These are phyloP conservation scores for Heterotilapia buettikoferi DNA, from an alignment of 2,113 vertebrate species.

Conservation along the genomic window DNA sequence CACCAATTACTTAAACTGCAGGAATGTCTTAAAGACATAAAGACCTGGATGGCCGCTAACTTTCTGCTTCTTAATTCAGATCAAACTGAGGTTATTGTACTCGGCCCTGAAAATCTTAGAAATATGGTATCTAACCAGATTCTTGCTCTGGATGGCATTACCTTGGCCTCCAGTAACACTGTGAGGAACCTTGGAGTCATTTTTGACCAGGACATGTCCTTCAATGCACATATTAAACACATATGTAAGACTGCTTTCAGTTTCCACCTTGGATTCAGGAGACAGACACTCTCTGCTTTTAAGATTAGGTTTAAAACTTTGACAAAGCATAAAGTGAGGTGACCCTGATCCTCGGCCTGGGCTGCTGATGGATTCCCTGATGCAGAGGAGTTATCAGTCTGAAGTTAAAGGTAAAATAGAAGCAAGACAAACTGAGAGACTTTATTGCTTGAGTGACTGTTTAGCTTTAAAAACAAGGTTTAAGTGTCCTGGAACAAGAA, in stretches of 20 bases:
- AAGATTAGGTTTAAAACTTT: not conserved
- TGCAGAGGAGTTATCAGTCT: not conserved
- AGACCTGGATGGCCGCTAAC: accelerated
- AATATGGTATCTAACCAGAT: accelerated
- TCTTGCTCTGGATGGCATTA: not conserved
- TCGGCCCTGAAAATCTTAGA: accelerated
- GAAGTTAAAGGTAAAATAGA: not conserved
- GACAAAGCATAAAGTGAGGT: not conserved
- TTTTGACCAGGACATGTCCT: accelerated
- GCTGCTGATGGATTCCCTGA: not conserved
- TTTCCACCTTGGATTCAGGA: not conserved
- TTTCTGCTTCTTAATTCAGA: accelerated
- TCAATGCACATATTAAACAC: accelerated
- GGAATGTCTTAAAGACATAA: not conserved
- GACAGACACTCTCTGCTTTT: not conserved
- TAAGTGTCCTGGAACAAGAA: not conserved
- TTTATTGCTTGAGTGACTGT: not conserved
- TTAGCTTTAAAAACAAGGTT: not conserved
- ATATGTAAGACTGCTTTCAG: not conserved
- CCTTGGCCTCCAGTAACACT: not conserved
- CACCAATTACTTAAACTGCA: accelerated
- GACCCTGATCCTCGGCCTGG: not conserved
- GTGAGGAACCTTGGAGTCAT: not conserved
- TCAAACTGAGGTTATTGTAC: accelerated
- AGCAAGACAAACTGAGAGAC: not conserved